Percentiles rank a stretch among this genome's conserved stretches.
phyloP scores from a whole-genome alignment of 37 sponge, comb jelly and placozoan genomes.

The Ephydatia muelleri region DNA sequence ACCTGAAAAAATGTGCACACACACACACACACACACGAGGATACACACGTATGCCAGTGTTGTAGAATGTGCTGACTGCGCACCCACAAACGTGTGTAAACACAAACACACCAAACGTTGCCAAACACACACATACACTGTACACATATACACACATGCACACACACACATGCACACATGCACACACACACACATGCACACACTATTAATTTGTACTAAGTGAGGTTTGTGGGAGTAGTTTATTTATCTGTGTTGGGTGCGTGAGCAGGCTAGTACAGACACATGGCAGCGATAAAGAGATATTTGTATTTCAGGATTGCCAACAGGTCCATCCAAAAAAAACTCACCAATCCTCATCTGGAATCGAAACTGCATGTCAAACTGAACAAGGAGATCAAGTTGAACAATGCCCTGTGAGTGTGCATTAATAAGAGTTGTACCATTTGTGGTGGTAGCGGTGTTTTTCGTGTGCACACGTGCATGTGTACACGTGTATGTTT shows the following conservation, averaged over 20 bases:
- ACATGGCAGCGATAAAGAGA: neutral
- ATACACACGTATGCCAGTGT: too few relatives aligned
- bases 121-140: too few relatives aligned
- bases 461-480: neutral
- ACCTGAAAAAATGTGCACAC: too few relatives aligned
- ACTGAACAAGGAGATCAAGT: conserved; percentile 62
- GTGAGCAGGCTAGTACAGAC: too few relatives aligned
- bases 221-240: too few relatives aligned
- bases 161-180: conserved; percentile 20
- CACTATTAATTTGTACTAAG: too few relatives aligned
- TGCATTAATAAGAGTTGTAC: neutral
- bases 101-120: too few relatives aligned
- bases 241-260: neutral
- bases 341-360: conserved; percentile 43
- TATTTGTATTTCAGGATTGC: conserved; percentile 25
- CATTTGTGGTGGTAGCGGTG: neutral
- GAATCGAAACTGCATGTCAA: conserved; percentile 34
- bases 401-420: conserved; percentile 40
- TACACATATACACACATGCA: conserved; percentile 12
- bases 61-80: too few relatives aligned
- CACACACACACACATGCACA: neutral
- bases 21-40: conserved; percentile 8
- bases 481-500: neutral
- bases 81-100: too few relatives aligned
- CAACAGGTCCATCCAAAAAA: conserved; percentile 50